phyloP scores from a whole-genome alignment of 2,888 invertebrate genomes.

The Nowickia ferox region DNA sequence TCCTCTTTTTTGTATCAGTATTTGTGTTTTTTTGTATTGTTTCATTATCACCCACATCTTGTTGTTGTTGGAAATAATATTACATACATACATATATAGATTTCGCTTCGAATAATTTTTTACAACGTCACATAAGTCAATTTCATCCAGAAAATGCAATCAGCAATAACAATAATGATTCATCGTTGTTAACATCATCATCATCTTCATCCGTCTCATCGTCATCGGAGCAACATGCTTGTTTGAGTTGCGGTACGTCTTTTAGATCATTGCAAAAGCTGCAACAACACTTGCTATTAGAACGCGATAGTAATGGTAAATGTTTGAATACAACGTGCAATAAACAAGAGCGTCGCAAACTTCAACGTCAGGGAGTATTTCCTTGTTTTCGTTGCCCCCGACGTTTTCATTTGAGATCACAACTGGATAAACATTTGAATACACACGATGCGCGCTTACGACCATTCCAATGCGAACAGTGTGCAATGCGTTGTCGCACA shows the following conservation, averaged over 20 bases:
- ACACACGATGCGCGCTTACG: constrained; percentile 70
- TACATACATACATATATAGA: constrained; percentile 40
- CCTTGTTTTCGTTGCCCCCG: constrained; percentile 72
- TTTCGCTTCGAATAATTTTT: constrained; percentile 72
- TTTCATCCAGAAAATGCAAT: constrained; percentile 68
- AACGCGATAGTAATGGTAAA: constrained; percentile 58
- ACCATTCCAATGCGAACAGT: constrained; percentile 70
- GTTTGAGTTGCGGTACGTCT: constrained; percentile 51
- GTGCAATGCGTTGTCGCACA: constrained; percentile 67
- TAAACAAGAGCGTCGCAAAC: constrained; percentile 69
- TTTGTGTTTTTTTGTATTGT: background rate
- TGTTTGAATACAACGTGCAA: constrained; percentile 61
- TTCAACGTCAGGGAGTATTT: constrained; percentile 70
- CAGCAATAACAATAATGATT: constrained; percentile 19
- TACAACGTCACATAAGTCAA: constrained; percentile 71
- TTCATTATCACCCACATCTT: constrained; percentile 6
- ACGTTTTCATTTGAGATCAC: constrained; percentile 71
- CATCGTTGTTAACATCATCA: constrained; percentile 12
- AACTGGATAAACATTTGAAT: constrained; percentile 72
- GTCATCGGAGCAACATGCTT: constrained; percentile 31
- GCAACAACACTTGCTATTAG: constrained; percentile 55
- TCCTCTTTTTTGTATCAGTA: background rate
- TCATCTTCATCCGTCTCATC: constrained; percentile 20
- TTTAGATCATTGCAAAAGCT: constrained; percentile 45
- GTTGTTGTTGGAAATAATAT: constrained; percentile 1